A percentile compares a stretch with the other conserved stretches of the same genome.
Evolutionary conservation across 1,140 invertebrate genomes (phyloP).

Genomic region (Stenopsyche tienmushanensis): DNA sequence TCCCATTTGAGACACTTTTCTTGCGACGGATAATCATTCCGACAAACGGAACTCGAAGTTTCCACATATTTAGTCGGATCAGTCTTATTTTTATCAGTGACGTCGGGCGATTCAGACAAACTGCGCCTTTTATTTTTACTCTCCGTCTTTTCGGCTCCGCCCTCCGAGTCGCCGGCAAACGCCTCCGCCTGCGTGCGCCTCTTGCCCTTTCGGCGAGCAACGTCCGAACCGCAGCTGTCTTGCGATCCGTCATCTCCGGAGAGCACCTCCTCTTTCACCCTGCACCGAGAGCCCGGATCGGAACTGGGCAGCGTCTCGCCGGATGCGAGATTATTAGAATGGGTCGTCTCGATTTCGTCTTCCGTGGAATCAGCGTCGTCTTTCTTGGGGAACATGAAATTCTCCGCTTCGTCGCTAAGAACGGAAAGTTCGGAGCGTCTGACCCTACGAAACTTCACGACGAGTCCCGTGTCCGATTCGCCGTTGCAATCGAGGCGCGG

Average conservation of each 20-base stretch:
- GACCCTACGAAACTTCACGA: slow-evolving; percentile 71
- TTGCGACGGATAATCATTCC: background rate
- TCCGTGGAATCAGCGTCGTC: slow-evolving; percentile 52
- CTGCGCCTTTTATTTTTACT: background rate
- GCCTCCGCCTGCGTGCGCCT: slow-evolving; percentile 40
- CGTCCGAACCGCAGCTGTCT: slow-evolving; percentile 37
- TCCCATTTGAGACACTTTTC: slow-evolving; percentile 52
- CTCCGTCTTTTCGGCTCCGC: background rate
- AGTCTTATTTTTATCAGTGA: slow-evolving; percentile 2
- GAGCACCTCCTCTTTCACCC: slow-evolving; percentile 28
- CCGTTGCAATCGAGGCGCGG: slow-evolving; percentile 46
- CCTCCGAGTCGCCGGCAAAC: background rate
- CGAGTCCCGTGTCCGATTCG: slow-evolving; percentile 59
- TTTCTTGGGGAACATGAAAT: slow-evolving; percentile 76
- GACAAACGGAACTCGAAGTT: background rate
- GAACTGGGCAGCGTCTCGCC: slow-evolving; percentile 32
- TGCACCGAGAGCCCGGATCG: background rate
- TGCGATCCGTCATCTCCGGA: slow-evolving; percentile 45
- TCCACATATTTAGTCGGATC: slow-evolving; percentile 3
- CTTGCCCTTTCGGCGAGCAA: slow-evolving; percentile 1
- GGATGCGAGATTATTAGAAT: slow-evolving; percentile 24
- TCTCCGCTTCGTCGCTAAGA: slow-evolving; percentile 78
- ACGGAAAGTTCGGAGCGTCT: slow-evolving; percentile 71
- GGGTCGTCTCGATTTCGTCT: slow-evolving; percentile 48
- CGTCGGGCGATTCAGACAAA: background rate